Evolutionary conservation across 2,113 vertebrate genomes (phyloP), one percentile per base, ranked within the genome.

Genomic region (Sakesphorus luctuosus): DNA sequence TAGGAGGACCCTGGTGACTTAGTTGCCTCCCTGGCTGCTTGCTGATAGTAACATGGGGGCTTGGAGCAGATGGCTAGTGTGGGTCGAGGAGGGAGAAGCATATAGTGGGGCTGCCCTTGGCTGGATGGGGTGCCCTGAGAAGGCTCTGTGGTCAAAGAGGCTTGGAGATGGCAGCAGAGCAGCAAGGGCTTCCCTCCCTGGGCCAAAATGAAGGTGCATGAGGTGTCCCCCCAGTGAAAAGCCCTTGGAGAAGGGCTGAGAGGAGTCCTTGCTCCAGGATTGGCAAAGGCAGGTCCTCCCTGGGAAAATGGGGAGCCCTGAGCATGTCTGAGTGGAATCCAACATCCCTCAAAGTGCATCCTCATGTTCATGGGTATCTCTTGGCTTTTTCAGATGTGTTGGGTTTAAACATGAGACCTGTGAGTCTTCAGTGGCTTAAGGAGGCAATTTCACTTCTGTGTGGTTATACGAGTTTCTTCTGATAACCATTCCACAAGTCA

Each of bases 321-420:
- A n/a, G 44, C 0, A 0, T 3, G 18, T 28, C 9, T 81, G 29
- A 9, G 18, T 0, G 0, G 23, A 10, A 24, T 1, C 13, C 5
- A 1, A 36, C 18, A 56, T 43, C 36, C 73, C 11, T 16, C 16
- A 2, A 6, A 36, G 50, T 2, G 15, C n/a, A 6, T 16, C 26
- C 38, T 11, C 10, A 14, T 1, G 0, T 8, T 72, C 3, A 0
- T 2, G 14, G 8, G 31, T 12, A 5, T 11, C 17, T 36, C 55
- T 5, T 7, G 33, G 61, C 46, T 24, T 62, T 19, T 55, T 71
- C 19, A 5, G 17, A 11, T 3, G 2, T n/a, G 28, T 18, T 59
- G 68, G 7, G 1, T 47, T 80, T 56, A 21, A 19, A 14, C 8
- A 19, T 1, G 11, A 73, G 6, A 55, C 2, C 21, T 35, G 4